These are phyloP conservation scores for Cirrhinus molitorella DNA, from an alignment of 2,797 vertebrate genomes.

Conservation along the genomic window DNA sequence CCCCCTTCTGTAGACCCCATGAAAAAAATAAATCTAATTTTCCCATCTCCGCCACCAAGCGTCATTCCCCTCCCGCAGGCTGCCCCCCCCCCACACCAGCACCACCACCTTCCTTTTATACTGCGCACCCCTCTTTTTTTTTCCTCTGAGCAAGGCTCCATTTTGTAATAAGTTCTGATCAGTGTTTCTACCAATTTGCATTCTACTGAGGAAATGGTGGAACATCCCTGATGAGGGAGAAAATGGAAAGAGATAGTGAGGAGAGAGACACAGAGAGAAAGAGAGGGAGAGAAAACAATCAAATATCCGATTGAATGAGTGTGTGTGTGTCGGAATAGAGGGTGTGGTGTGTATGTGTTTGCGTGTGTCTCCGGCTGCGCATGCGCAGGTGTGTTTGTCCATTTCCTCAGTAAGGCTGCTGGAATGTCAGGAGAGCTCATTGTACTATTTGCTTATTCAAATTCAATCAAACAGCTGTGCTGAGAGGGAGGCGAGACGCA, in stretches of 20 bases:
- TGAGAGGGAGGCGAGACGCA: constrained; percentile 76
- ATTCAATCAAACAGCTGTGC: constrained; percentile 81
- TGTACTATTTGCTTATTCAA: constrained; percentile 87
- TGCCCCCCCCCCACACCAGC: constrained; percentile 66
- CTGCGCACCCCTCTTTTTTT: constrained; percentile 74
- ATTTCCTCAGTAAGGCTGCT: constrained; percentile 60
- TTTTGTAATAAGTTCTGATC: constrained; percentile 87
- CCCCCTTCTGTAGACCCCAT: constrained; percentile 70
- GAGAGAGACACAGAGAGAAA: constrained; percentile 63
- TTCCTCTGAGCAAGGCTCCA: constrained; percentile 81
- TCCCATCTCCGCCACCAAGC: constrained; percentile 77
- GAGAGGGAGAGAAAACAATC: constrained; percentile 62
- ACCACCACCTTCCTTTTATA: constrained; percentile 72
- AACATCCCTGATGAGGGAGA: constrained; percentile 67
- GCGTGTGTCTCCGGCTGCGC: constrained; percentile 37
- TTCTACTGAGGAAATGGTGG: constrained; percentile 86
- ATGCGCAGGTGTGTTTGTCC: constrained; percentile 54
- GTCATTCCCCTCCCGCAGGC: constrained; percentile 73
- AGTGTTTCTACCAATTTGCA: constrained; percentile 82
- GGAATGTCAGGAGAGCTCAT: constrained; percentile 77
- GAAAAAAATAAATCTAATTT: constrained; percentile 83
- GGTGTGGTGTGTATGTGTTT: constrained; percentile 15
- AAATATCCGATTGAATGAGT: constrained; percentile 65
- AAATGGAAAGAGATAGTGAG: constrained; percentile 64
- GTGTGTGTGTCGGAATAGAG: constrained; percentile 37